Percentiles rank a stretch among this genome's conserved stretches.
Evolutionary conservation across 2,797 vertebrate species (phyloP).

Genomic region (Xiphorhynchus erythropygius): DNA sequence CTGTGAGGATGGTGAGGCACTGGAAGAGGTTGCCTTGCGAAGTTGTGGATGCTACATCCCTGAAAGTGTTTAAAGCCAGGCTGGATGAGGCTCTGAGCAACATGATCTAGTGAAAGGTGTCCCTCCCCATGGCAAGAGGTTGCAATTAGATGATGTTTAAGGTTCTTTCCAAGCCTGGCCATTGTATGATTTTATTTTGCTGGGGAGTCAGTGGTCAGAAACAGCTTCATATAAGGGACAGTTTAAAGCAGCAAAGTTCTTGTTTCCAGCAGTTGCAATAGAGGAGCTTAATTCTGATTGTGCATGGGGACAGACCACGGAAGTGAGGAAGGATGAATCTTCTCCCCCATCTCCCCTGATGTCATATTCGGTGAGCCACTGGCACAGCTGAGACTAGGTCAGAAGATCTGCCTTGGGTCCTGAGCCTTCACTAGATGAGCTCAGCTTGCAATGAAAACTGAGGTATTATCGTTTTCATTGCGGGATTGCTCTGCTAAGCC

Average conservation of each 20-base stretch:
- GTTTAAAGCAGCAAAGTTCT: not conserved
- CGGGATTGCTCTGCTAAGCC: not conserved
- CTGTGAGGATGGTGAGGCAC: not conserved
- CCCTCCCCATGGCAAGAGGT: not conserved
- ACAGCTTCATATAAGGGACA: not conserved
- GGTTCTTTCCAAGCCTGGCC: not conserved
- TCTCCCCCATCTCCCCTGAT: not conserved
- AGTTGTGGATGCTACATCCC: not conserved
- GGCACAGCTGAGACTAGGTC: not conserved
- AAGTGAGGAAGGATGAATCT: not conserved
- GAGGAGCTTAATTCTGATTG: not conserved
- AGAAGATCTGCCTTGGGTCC: not conserved
- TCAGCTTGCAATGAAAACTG: not conserved
- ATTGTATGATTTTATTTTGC: accelerated
- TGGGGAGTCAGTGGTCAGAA: not conserved
- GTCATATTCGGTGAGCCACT: not conserved
- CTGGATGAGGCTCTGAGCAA: not conserved
- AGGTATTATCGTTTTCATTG: accelerated
- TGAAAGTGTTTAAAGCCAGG: not conserved
- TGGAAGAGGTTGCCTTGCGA: not conserved
- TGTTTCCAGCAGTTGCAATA: not conserved
- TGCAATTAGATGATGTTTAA: not conserved
- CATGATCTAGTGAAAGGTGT: not conserved
- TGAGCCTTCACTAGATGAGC: not conserved
- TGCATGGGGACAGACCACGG: not conserved